Base-by-base conservation (phyloP, 2,797 vertebrate genomes). In the Bradypodion ventrale region DNA sequence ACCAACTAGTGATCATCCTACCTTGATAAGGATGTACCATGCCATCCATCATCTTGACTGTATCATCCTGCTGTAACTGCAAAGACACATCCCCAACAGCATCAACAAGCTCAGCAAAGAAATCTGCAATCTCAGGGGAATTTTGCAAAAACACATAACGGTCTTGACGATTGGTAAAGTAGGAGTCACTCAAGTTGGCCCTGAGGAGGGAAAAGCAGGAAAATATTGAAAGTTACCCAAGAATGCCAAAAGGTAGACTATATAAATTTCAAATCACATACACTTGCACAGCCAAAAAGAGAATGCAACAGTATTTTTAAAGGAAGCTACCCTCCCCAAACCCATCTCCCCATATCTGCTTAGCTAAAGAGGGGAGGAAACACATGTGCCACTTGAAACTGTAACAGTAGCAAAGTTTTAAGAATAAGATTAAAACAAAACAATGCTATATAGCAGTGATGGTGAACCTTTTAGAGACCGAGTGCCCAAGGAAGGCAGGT, bases 151-250 rank as follows among this genome's bases (percentile, higher is more conserved):
- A 94, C 82, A 99, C 95, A 29, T 99, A 99, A 74, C 98, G 98
- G 93, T 99, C 98, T 96, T 99, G 98, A 52, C 98, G 97, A 90
- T 99, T 99, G 92, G 98, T 98, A 96, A 99, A 99, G 96, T 99
- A 99, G 56, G 98, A 98, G 92, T 99, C 98, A 70, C 98, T 99
- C 94, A 99, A 95, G 96, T 99, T 99, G 65, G 98, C 98, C 0
- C 98, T 99, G 79, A 84, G 42, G 85, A 27, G 80, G 82, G 86
- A 92, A 69, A 83, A n/a, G 44, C 78, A 37, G 75, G 82, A 29
- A 1, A 79, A 66, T 12, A 80, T 81, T 37, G 87, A 83, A 32
- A 1, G n/a, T 23, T n/a, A 63, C 59, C 21, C 60, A 49, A 62
- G 37, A 62, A 66, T 23, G 83, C 74, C 46, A 88, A 84, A n/a